These are phyloP conservation scores for Lithophane socia DNA, from an alignment of 2,888 invertebrate genomes.

Conservation along the genomic window DNA sequence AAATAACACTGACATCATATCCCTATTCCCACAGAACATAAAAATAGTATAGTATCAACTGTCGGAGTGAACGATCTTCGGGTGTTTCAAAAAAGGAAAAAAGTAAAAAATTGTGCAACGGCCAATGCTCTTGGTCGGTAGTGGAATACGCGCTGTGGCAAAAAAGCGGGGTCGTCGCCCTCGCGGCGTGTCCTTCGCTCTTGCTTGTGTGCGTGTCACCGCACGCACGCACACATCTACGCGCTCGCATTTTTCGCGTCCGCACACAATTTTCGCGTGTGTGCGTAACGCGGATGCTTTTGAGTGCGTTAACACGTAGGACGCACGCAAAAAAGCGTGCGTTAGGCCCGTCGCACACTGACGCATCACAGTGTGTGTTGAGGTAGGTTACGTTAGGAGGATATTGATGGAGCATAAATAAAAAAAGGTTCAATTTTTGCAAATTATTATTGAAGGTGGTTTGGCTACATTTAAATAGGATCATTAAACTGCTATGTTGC, in stretches of 20 bases:
- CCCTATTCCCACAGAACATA: conserved; percentile 82
- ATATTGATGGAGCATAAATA: conserved; percentile 46
- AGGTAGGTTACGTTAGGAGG: conserved; percentile 60
- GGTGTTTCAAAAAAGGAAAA: conserved; percentile 73
- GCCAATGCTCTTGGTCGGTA: conserved; percentile 86
- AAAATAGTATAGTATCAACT: conserved; percentile 78
- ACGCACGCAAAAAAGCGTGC: conserved; percentile 73
- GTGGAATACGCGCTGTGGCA: conserved; percentile 87
- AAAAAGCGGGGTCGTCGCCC: conserved; percentile 88
- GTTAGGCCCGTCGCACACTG: conserved; percentile 65
- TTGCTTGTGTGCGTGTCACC: conserved; percentile 83
- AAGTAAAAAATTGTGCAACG: conserved; percentile 76
- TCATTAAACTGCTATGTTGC: conserved; percentile 16
- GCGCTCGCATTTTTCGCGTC: conserved; percentile 76
- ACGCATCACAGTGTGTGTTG: conserved; percentile 58
- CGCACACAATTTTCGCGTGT: conserved; percentile 71
- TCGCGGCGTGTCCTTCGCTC: conserved; percentile 88
- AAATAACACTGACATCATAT: conserved; percentile 81
- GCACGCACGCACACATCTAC: conserved; percentile 70
- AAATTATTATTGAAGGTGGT: conserved; percentile 29
- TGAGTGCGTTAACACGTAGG: conserved; percentile 81
- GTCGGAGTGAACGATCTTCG: conserved; percentile 83
- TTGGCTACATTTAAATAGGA: conserved; percentile 26
- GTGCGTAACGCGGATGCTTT: conserved; percentile 79
- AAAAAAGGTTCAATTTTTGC: conserved; percentile 32